Evolutionary conservation across 1,140 invertebrate species (phyloP).

Genomic region (Babylonia areolata): DNA sequence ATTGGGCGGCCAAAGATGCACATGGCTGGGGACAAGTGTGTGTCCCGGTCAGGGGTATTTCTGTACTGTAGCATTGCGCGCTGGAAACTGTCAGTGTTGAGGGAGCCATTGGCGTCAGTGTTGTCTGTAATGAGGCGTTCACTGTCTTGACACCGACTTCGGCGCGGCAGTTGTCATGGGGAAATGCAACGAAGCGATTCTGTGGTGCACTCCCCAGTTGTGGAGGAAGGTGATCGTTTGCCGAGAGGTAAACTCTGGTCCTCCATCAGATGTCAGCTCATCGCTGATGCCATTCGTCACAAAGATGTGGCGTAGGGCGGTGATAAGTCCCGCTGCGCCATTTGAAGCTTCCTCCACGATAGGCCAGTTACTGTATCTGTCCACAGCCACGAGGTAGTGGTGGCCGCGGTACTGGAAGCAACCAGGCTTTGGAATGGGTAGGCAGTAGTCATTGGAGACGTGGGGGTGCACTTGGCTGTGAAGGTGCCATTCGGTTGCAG

Average conservation of each 20-base stretch:
- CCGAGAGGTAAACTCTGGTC: constrained; percentile 9
- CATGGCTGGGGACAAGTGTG: constrained; percentile 48
- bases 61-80: constrained; percentile 49
- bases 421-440: not conserved
- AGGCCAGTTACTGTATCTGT: constrained; percentile 13
- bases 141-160: not conserved
- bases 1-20: constrained; percentile 44
- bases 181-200: not conserved
- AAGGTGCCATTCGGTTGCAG: constrained; percentile 44
- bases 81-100: constrained; percentile 47
- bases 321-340: not conserved
- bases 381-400: not conserved
- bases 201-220: not conserved
- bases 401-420: not conserved
- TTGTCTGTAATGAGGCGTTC: constrained; percentile 48
- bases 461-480: constrained; percentile 35
- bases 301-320: not conserved
- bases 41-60: constrained; percentile 47
- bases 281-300: not conserved
- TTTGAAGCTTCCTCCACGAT: not conserved
- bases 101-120: constrained; percentile 36
- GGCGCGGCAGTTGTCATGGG: not conserved
- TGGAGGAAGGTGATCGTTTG: not conserved
- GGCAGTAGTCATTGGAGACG: not conserved
- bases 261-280: constrained; percentile 47